Percentiles rank a stretch among this genome's conserved stretches.
These are phyloP conservation scores for Zosterops hypoxanthus DNA, from an alignment of 2,113 vertebrate genomes.

Conservation along the genomic window DNA sequence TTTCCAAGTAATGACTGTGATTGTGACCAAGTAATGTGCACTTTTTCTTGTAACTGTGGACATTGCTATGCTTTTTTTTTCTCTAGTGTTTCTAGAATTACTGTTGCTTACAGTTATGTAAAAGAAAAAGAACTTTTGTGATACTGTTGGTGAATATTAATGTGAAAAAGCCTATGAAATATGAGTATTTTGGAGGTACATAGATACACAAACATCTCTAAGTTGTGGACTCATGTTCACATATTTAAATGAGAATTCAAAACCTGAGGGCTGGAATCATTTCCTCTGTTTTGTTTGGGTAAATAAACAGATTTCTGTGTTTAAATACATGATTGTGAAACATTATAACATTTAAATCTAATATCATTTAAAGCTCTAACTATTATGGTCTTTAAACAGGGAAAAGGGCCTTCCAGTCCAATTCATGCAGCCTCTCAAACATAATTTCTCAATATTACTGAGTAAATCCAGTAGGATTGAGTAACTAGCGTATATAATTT, in stretches of 20 bases:
- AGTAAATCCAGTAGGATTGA: not conserved
- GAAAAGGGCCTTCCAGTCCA: not conserved
- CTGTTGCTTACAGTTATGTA: conserved; percentile 83
- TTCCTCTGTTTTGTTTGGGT: conserved; percentile 85
- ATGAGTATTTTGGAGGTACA: conserved; percentile 86
- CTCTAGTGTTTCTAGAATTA: conserved; percentile 89
- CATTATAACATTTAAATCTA: conserved; percentile 29
- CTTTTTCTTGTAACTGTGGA: conserved; percentile 89
- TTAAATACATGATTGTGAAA: conserved; percentile 75
- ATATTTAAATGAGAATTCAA: conserved; percentile 80
- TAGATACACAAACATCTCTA: conserved; percentile 81
- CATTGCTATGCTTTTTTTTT: conserved; percentile 85
- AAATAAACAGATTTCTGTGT: conserved; percentile 88
- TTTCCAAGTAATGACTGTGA: conserved; percentile 88
- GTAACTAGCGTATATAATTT: not conserved
- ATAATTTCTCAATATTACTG: not conserved
- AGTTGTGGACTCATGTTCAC: conserved; percentile 80
- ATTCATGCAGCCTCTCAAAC: not conserved
- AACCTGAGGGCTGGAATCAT: conserved; percentile 82
- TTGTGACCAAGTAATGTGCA: conserved; percentile 90
- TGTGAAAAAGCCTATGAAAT: conserved; percentile 88
- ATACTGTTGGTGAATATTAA: conserved; percentile 90
- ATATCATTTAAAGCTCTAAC: not conserved
- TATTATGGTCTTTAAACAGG: not conserved
- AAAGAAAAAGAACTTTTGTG: conserved; percentile 83